Conservation (phyloP, 2,888 invertebrate genomes). For the Callosobruchus maculatus region DNA sequence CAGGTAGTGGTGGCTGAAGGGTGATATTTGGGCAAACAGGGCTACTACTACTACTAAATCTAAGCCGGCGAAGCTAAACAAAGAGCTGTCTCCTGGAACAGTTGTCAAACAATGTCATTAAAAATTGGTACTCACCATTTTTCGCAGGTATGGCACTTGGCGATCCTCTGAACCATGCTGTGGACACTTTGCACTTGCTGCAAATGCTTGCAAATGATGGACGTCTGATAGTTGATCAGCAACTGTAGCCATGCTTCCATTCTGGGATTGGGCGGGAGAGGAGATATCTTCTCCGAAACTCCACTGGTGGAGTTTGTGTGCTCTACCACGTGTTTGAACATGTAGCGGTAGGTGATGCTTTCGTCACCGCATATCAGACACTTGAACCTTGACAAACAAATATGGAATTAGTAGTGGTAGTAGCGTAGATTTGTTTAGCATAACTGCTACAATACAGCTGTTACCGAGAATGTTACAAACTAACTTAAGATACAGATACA, state of each 20-base stretch:
- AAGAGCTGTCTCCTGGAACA: too few relatives aligned
- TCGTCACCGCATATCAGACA: slow-evolving; percentile 59
- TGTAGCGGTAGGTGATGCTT: slow-evolving; percentile 54
- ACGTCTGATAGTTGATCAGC: slow-evolving; percentile 29
- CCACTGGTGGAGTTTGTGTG: slow-evolving; percentile 38
- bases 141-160: slow-evolving; percentile 19
- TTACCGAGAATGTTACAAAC: too few relatives aligned
- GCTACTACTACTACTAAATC: too few relatives aligned
- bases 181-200: not conserved
- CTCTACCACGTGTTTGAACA: slow-evolving; percentile 54
- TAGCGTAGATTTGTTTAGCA: too few relatives aligned
- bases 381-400: slow-evolving; percentile 53
- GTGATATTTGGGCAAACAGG: too few relatives aligned
- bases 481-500: too few relatives aligned
- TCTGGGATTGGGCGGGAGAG: slow-evolving; percentile 22
- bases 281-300: slow-evolving; percentile 17
- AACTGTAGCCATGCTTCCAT: slow-evolving; percentile 36
- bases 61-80: too few relatives aligned
- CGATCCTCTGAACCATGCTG: not conserved
- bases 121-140: slow-evolving; percentile 26
- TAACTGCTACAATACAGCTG: too few relatives aligned
- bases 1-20: too few relatives aligned
- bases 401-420: not conserved
- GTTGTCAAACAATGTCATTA: too few relatives aligned
- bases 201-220: not conserved